Conservation (phyloP, 2,888 invertebrate genomes). For the Plutella xylostella region DNA sequence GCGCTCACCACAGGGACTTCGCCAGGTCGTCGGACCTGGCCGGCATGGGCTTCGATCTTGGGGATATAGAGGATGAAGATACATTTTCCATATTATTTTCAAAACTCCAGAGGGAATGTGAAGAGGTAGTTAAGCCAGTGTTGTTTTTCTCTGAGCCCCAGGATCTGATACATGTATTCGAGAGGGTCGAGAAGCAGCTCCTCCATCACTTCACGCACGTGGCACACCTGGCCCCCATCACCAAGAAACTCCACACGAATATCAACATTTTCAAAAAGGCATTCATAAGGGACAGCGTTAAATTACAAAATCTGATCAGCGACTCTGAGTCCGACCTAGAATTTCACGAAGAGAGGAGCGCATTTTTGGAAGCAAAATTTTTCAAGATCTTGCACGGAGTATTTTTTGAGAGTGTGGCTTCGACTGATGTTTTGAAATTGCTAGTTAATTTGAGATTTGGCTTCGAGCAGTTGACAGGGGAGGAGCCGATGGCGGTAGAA, state of each 20-base stretch:
- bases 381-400: constrained; percentile 64
- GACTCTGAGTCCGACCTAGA: constrained; percentile 32
- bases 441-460: constrained; percentile 73
- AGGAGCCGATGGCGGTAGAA: constrained; percentile 69
- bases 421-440: constrained; percentile 67
- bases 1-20: constrained; percentile 60
- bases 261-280: constrained; percentile 51
- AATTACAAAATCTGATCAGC: constrained; percentile 31
- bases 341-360: constrained; percentile 62
- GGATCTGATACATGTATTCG: constrained; percentile 68
- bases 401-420: constrained; percentile 68
- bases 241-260: constrained; percentile 52
- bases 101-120: constrained; percentile 57
- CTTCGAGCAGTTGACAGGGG: constrained; percentile 69
- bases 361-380: constrained; percentile 62
- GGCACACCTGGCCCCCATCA: constrained; percentile 64
- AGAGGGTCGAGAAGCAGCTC: constrained; percentile 73
- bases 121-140: constrained; percentile 45
- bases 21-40: constrained; percentile 55
- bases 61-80: constrained; percentile 42
- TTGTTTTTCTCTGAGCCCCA: constrained; percentile 68
- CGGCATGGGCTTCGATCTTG: constrained; percentile 52
- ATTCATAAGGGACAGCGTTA: constrained; percentile 37
- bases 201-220: constrained; percentile 72
- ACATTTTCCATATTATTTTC: constrained; percentile 48